Conservation (phyloP, 2,888 invertebrate species). For the Lottia gigantea region DNA sequence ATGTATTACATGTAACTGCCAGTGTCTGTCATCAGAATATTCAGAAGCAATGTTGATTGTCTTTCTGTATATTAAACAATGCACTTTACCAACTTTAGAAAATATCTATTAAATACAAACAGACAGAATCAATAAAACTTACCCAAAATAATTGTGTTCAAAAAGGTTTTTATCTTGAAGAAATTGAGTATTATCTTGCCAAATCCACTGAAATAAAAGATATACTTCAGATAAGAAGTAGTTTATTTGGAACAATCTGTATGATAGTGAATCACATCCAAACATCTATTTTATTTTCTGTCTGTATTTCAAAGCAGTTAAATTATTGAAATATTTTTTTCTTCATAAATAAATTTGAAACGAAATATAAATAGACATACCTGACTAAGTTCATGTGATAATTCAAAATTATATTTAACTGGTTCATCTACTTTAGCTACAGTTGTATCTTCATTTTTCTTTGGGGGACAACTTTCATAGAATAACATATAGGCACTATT, state of each 20-base stretch:
- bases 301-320: neutral
- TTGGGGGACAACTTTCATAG: constrained; percentile 79
- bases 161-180: constrained; percentile 95
- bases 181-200: constrained; percentile 96
- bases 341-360: neutral
- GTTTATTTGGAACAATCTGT: neutral
- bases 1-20: no score
- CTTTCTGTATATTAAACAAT: no score
- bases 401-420: constrained; percentile 70
- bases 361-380: constrained; percentile 34
- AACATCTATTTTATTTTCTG: no score
- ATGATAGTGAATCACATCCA: neutral
- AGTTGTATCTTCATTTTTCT: constrained; percentile 28
- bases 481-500: constrained; percentile 98
- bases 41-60: no score
- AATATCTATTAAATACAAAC: no score
- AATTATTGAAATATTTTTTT: neutral
- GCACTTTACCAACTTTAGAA: no score
- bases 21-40: no score
- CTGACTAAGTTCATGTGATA: constrained; percentile 85
- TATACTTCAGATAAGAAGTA: neutral
- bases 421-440: constrained; percentile 43
- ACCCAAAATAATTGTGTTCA: constrained; percentile 95
- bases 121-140: constrained; percentile 63
- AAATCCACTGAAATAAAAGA: constrained; percentile 79